A percentile compares a stretch with the other conserved stretches of the same genome.
Conservation (phyloP, 1,140 invertebrate genomes). For the Drosophila sulfurigaster region DNA sequence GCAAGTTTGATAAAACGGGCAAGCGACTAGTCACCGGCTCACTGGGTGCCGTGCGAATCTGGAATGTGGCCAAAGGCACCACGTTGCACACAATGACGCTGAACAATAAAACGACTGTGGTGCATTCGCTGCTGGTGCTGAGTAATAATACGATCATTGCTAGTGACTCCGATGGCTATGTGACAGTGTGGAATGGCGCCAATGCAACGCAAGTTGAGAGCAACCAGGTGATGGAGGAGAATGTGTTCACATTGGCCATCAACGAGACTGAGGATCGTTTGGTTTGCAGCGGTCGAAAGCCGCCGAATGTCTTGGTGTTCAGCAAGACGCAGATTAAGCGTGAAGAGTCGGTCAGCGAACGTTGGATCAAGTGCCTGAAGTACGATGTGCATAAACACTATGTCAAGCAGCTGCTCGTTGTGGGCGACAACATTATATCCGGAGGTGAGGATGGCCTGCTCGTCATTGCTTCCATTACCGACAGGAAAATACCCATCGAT, state of each 20-base stretch:
- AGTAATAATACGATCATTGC: conserved; percentile 94
- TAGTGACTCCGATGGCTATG: conserved; percentile 94
- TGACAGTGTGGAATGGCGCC: conserved; percentile 95
- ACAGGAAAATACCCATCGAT: conserved; percentile 87
- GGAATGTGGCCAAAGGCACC: conserved; percentile 93
- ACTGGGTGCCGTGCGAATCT: conserved; percentile 93
- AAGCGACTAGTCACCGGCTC: conserved; percentile 94
- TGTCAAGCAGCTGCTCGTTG: conserved; percentile 89
- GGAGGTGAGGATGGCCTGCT: conserved; percentile 92
- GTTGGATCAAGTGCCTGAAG: conserved; percentile 93
- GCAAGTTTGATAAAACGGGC: conserved; percentile 93
- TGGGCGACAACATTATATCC: conserved; percentile 89
- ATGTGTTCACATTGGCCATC: conserved; percentile 90
- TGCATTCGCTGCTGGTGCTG: conserved; percentile 93
- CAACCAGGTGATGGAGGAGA: conserved; percentile 91
- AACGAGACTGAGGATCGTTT: conserved; percentile 90
- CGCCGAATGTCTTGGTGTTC: conserved; percentile 89
- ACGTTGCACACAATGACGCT: conserved; percentile 93
- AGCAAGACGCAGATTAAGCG: conserved; percentile 88
- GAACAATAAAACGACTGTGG: conserved; percentile 90
- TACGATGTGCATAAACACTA: conserved; percentile 93
- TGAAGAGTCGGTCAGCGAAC: conserved; percentile 84
- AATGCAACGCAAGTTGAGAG: conserved; percentile 91
- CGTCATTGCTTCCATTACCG: conserved; percentile 87
- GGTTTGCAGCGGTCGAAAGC: conserved; percentile 93